These are phyloP conservation scores for Platalea minor DNA, from an alignment of 2,797 vertebrate species.

Conservation along the genomic window DNA sequence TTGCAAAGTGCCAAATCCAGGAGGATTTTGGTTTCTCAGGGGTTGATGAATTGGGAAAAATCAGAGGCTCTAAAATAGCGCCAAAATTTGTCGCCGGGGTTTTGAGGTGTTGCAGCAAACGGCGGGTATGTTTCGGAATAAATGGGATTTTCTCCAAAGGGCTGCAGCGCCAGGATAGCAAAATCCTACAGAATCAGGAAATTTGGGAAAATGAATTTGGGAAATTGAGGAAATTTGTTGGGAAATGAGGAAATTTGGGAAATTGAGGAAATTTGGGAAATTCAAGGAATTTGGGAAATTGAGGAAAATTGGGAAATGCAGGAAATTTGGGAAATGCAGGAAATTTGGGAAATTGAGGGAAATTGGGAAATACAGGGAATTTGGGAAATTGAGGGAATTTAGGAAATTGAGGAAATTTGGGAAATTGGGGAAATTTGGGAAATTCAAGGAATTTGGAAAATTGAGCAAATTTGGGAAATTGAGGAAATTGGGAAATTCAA, in stretches of 20 bases:
- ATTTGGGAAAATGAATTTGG: not conserved
- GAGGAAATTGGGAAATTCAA: too few relatives aligned
- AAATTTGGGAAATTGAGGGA: too few relatives aligned
- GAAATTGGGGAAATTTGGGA: too few relatives aligned
- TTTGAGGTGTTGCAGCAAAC: not conserved
- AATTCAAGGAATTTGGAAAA: too few relatives aligned
- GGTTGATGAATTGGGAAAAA: not conserved
- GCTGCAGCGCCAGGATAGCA: fast-evolving
- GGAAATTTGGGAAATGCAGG: too few relatives aligned
- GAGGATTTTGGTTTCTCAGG: not conserved
- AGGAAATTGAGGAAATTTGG: too few relatives aligned
- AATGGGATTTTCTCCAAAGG: not conserved
- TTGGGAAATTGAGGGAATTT: too few relatives aligned
- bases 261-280: not conserved
- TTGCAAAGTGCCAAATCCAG: not conserved
- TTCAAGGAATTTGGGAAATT: not conserved
- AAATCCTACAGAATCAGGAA: not conserved
- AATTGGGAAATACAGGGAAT: too few relatives aligned
- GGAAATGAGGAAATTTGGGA: not conserved
- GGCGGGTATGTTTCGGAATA: not conserved
- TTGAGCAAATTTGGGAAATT: too few relatives aligned
- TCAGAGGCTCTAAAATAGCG: not conserved
- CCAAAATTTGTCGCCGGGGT: fast-evolving
- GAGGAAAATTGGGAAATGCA: not conserved
- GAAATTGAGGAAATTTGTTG: not conserved